Base-by-base conservation (phyloP, 2,888 invertebrate genomes). In the Caenorhabditis parvicauda region DNA sequence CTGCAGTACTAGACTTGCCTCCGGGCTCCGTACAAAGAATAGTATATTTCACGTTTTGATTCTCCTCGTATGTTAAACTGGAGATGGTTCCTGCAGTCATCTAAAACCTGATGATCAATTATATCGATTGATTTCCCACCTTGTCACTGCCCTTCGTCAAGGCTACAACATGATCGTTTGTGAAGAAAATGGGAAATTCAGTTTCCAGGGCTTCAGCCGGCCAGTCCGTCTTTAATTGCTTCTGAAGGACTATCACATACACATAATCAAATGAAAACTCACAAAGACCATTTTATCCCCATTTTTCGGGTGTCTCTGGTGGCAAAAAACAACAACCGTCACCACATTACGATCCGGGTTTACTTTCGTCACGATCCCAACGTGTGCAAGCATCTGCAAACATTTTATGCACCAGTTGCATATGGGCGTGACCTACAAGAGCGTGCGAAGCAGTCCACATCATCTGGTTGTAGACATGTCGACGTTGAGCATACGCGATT, bases 371-470 rank as follows among this genome's bases (percentile, higher is more conserved):
- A 62, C 32, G 27, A 46, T 53, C 2, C 62, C 62, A 25, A 62
- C 48, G 27, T 62, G 62, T 12, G 58, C 62, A 21, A 62, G 46
- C 4, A 62, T 45, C 62, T 62, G 43, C 41, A 61, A 32, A n/a
- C 35, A 32, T 32, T 32, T 32, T 9, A 32, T 9, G n/a, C 9
- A n/a, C n/a, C 35, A n/a, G 9, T 32, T 32, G 9, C 35, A 32
- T 32, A 32, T 12, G 35, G n/a, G 35, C 9, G 35, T 9, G 35
- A 9, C 60, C 37, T 42, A 62, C 58, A 32, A 55, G 43, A 44
- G 54, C 25, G 38, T 62, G 62, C 3, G 50, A 54, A 24, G 57
- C 58, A 3, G 62, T 58, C 62, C 62, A 62, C 25, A 44, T 51
- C 7, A 58, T n/a, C 39, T 62, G 58, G 50, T 39, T 51, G 54